Percentiles rank a stretch among this genome's conserved stretches.
Conservation (phyloP, 2,888 invertebrate genomes). For the Thera obeliscata region DNA sequence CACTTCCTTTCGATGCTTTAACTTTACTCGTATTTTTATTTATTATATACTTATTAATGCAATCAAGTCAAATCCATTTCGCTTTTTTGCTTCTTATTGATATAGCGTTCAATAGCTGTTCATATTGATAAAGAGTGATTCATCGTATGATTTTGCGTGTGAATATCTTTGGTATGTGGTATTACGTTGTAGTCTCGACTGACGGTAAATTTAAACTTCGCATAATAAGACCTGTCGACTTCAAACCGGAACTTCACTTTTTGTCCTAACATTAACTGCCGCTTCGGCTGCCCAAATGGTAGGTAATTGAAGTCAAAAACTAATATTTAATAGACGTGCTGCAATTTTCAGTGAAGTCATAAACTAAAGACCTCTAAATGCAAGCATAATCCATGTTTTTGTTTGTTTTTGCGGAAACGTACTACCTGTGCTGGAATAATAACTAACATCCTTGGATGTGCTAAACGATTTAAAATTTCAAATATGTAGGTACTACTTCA, state of each 20-base stretch:
- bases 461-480: no score
- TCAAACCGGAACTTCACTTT: constrained; percentile 14
- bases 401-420: neutral
- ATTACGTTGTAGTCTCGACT: neutral
- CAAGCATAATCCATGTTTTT: no score
- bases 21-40: constrained; percentile 12
- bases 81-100: constrained; percentile 26
- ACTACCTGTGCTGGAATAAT: neutral
- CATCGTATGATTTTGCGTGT: constrained; percentile 4
- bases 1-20: constrained; percentile 58
- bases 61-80: no score
- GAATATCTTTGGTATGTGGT: constrained; percentile 11
- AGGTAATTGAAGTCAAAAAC: neutral
- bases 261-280: neutral
- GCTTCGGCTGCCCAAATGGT: neutral
- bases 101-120: neutral
- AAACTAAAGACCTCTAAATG: neutral
- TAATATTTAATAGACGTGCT: neutral
- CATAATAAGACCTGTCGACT: neutral
- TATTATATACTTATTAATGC: constrained; percentile 9
- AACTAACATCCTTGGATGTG: no score
- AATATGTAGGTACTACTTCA: no score
- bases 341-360: neutral
- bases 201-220: constrained; percentile 6
- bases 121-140: constrained; percentile 3